These are phyloP conservation scores for Poecilia velifera DNA, from an alignment of 2,797 vertebrate species.

Conservation along the genomic window DNA sequence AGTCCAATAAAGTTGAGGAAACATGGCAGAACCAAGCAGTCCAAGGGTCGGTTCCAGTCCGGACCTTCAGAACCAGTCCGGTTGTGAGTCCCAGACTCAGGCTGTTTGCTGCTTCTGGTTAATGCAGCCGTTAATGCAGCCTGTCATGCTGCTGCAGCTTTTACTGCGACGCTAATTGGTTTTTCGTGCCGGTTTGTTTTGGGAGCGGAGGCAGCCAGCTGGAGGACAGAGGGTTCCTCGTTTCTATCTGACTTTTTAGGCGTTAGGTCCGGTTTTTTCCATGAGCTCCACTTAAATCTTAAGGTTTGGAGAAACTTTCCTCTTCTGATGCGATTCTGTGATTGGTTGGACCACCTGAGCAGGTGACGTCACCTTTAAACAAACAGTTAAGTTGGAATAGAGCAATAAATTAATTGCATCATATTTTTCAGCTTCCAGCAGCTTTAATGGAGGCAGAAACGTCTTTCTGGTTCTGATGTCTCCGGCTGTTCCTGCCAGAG, in stretches of 20 bases:
- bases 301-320: not conserved
- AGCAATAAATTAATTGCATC: no score
- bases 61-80: not conserved
- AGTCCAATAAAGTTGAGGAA: no score
- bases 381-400: not conserved
- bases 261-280: not conserved
- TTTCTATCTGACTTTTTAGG: no score
- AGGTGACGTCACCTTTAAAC: not conserved
- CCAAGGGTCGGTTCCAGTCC: not conserved
- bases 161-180: constrained; percentile 77
- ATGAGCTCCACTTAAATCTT: not conserved
- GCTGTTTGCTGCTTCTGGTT: no score
- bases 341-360: not conserved
- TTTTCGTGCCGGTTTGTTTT: constrained; percentile 82
- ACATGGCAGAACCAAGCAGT: no score
- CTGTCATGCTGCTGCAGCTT: constrained; percentile 76
- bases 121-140: constrained; percentile 78
- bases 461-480: not conserved
- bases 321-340: not conserved
- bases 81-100: not conserved
- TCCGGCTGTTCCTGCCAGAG: not conserved
- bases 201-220: constrained; percentile 59
- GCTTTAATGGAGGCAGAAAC: not conserved
- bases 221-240: not conserved
- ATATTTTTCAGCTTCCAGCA: no score